Evolutionary conservation across 2,888 invertebrate genomes (phyloP).

Genomic region (Congeria kusceri): DNA sequence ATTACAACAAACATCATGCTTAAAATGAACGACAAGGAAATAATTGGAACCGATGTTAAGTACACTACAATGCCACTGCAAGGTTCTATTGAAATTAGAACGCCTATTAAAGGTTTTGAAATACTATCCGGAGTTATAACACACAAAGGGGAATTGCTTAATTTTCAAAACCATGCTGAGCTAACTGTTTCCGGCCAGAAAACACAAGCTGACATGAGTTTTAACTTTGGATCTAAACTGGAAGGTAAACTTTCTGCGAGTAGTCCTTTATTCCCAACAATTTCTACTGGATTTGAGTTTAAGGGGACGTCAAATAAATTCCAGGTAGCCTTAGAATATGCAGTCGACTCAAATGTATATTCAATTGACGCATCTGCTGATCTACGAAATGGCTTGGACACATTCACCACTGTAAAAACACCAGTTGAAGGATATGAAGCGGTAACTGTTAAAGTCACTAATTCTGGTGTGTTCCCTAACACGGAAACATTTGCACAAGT

Average conservation of each 20-base stretch:
- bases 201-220: conserved; percentile 58
- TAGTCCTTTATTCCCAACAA: conserved; percentile 31
- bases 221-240: conserved; percentile 44
- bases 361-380: conserved; percentile 27
- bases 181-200: conserved; percentile 36
- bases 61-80: neutral
- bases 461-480: conserved; percentile 33
- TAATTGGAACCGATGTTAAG: conserved; percentile 5
- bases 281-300: conserved; percentile 32
- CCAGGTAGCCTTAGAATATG: conserved; percentile 14
- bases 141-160: conserved; percentile 25
- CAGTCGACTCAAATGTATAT: conserved; percentile 18
- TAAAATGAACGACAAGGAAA: neutral
- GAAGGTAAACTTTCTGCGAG: conserved; percentile 28
- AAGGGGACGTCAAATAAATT: conserved; percentile 21
- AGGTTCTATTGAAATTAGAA: neutral
- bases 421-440: conserved; percentile 32
- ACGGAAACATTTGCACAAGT: conserved; percentile 8
- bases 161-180: conserved; percentile 49
- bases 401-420: conserved; percentile 15
- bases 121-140: conserved; percentile 18
- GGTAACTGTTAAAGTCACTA: conserved; percentile 17
- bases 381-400: conserved; percentile 1
- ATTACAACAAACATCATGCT: too few relatives aligned
- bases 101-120: conserved; percentile 5